Conservation (phyloP, 2,888 invertebrate genomes). For the Apamea monoglypha region DNA sequence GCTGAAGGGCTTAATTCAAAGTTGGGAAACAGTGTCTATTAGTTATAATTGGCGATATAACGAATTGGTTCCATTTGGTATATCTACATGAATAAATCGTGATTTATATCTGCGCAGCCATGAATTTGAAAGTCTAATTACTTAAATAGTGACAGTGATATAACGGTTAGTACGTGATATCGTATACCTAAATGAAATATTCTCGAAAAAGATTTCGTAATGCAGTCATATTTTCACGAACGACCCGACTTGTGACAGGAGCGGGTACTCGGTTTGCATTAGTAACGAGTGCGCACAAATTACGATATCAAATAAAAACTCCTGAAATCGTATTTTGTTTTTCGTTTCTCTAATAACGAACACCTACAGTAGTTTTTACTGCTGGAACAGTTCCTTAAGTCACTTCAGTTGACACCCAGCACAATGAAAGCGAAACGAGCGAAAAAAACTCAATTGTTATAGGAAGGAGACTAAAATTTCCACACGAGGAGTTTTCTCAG, state of each 20-base stretch:
- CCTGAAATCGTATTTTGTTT: neutral
- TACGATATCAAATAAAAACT: neutral
- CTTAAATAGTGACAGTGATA: constrained; percentile 36
- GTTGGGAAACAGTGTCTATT: constrained; percentile 43
- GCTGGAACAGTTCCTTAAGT: neutral
- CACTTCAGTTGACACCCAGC: neutral
- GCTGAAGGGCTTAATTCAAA: constrained; percentile 47
- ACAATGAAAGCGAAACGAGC: constrained; percentile 27
- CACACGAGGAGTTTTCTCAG: constrained; percentile 42
- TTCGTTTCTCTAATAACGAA: neutral
- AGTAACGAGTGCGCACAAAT: neutral
- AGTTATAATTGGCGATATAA: constrained; percentile 18
- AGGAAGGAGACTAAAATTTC: constrained; percentile 31
- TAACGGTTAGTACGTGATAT: constrained; percentile 48
- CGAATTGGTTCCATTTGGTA: neutral
- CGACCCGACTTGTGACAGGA: constrained; percentile 5
- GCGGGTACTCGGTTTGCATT: neutral
- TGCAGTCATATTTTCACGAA: constrained; percentile 20
- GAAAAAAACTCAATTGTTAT: constrained; percentile 38
- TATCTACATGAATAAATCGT: constrained; percentile 18
- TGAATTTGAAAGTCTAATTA: constrained; percentile 45
- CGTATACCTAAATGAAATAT: constrained; percentile 31
- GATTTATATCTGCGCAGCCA: constrained; percentile 37
- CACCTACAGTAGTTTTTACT: neutral
- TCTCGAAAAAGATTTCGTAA: constrained; percentile 32